Evolutionary conservation across 2,888 invertebrate genomes (phyloP).

Genomic region (Drosophila tanythrix): DNA sequence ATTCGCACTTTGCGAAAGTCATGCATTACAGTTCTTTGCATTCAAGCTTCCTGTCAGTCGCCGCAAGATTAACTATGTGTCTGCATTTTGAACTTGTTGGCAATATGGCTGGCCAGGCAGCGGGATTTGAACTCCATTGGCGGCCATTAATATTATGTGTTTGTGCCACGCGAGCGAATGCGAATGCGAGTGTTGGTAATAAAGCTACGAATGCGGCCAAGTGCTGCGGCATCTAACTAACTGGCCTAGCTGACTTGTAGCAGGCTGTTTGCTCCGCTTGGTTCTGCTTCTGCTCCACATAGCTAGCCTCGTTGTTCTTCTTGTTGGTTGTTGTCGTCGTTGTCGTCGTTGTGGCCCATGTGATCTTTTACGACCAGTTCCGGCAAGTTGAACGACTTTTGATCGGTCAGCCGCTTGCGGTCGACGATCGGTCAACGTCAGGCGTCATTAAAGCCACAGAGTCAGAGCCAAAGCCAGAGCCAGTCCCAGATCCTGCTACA

Average conservation of each 20-base stretch:
- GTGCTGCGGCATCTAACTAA: conserved; percentile 46
- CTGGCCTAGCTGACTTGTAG: conserved; percentile 23
- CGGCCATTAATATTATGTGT: conserved; percentile 75
- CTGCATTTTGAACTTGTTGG: conserved; percentile 39
- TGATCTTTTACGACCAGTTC: conserved; percentile 81
- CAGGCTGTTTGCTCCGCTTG: conserved; percentile 14
- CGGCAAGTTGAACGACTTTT: conserved; percentile 82
- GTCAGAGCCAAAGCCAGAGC: conserved; percentile 31
- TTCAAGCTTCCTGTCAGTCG: conserved; percentile 57
- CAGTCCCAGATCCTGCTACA: conserved; percentile 69
- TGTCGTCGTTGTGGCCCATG: conserved; percentile 58
- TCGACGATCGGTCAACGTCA: conserved; percentile 83
- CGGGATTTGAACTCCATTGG: conserved; percentile 66
- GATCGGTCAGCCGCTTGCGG: conserved; percentile 80
- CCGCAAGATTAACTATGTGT: conserved; percentile 66
- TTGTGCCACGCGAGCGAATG: conserved; percentile 60
- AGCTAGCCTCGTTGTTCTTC: conserved; percentile 36
- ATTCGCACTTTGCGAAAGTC: conserved; percentile 43
- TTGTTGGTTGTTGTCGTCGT: conserved; percentile 3
- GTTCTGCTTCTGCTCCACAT: conserved; percentile 63
- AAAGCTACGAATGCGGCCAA: conserved; percentile 63
- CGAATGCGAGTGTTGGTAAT: conserved; percentile 35
- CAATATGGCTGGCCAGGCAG: conserved; percentile 1
- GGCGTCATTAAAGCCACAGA: conserved; percentile 73
- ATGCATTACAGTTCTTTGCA: conserved; percentile 26